These are phyloP conservation scores for Zonotrichia leucophrys DNA, from an alignment of 2,113 vertebrate species.

Conservation along the genomic window DNA sequence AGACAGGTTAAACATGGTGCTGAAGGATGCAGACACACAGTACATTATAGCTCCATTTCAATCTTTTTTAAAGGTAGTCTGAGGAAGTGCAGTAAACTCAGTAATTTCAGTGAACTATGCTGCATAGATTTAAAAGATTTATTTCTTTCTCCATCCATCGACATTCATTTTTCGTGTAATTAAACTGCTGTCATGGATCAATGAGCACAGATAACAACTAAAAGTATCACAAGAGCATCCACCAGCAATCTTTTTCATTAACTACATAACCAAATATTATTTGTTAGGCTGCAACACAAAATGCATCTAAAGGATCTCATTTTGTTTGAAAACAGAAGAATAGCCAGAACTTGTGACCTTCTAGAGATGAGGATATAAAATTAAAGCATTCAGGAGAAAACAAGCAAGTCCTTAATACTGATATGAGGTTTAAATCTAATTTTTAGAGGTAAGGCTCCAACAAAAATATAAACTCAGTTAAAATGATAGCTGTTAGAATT, in stretches of 20 bases:
- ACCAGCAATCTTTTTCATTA: slow-evolving; percentile 17
- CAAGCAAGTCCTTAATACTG: not conserved
- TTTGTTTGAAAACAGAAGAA: not conserved
- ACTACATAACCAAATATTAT: slow-evolving; percentile 33
- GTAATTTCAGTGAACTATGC: not conserved
- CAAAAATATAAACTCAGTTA: not conserved
- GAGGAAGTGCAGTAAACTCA: not conserved
- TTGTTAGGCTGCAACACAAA: slow-evolving; percentile 12
- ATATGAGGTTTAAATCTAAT: not conserved
- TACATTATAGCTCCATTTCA: not conserved
- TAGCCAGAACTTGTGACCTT: not conserved
- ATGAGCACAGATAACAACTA: slow-evolving; percentile 14
- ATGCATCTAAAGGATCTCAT: not conserved
- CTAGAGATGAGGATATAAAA: not conserved
- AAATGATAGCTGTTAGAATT: not conserved
- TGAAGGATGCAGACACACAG: not conserved
- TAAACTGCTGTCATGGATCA: slow-evolving; percentile 26
- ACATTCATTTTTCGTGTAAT: slow-evolving; percentile 30
- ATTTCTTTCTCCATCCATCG: not conserved
- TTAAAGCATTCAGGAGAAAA: not conserved
- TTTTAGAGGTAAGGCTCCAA: not conserved
- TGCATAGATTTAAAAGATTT: not conserved
- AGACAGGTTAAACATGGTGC: not conserved
- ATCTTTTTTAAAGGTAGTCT: not conserved
- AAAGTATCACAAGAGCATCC: not conserved